Base-by-base conservation (phyloP, 2,888 invertebrate genomes). In the Trichogramma dendrolimi region DNA sequence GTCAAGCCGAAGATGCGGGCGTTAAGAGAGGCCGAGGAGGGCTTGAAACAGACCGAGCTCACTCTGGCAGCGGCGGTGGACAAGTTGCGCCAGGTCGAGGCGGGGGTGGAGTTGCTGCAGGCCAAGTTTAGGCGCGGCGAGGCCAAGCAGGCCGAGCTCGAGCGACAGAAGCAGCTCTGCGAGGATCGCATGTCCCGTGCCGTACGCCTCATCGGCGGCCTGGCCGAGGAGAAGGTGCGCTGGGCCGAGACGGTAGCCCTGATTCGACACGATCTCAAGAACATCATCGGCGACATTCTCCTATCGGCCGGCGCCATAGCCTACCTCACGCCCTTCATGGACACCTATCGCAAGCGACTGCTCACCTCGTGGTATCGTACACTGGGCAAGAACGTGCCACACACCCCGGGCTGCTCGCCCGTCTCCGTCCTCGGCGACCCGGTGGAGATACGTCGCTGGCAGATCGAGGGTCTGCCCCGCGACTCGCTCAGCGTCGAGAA, bases 1-100 rank as follows among this genome's bases (percentile, higher is more conserved):
- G 92, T 94, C 0, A 91, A 89, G 0, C 96, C 96, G 0, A 97
- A 97, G 80, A 93, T 94, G 80, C 88, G 86, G 3, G 91, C 92
- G 4, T 80, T 96, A 40, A 84, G 84, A 0, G 82, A 83, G 42
- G 95, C 96, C 0, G 87, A 86, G 53, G 81, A 80, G 8, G 87
- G 87, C n/a, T 80, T 92, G 1, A 82, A 80, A 1, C 80, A 82
- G 55, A 87, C 92, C 0, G 88, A 92, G 78, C 82, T 81, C 71
- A 80, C 82, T 69, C 77, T 93, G 67, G 87, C 85, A 0, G 83
- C 80, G 43, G 92, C 95, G 0, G 89, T 89, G 81, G 87, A 86
- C 1, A 89, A 88, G 76, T 87, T 96, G 84, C 86, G 88, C 71
- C 84, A 86, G 51, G 82, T 90, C 0, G 82, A 92, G 63, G 90